Percentiles rank a stretch among this genome's conserved stretches.
phyloP scores from a whole-genome alignment of 2,888 invertebrate genomes.

The Pachliopta kotzebuea region DNA sequence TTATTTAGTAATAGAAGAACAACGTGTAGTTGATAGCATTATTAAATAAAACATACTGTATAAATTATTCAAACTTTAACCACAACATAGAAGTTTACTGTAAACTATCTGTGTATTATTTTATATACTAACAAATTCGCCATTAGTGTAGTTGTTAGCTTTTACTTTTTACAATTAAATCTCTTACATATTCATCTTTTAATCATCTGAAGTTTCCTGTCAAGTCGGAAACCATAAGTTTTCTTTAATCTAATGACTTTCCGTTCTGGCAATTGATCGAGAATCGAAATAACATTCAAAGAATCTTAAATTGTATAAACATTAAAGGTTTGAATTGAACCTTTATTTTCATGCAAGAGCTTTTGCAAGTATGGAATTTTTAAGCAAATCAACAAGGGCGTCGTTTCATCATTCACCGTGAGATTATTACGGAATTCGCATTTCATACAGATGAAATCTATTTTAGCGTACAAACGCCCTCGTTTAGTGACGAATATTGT shows the following conservation, averaged over 20 bases:
- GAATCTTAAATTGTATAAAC: neutral
- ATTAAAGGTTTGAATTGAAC: neutral
- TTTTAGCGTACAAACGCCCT: constrained; percentile 41
- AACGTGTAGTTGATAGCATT: too few relatives aligned
- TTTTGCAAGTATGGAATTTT: neutral
- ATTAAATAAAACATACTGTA: too few relatives aligned
- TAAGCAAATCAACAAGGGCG: constrained; percentile 8
- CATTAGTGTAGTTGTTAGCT: too few relatives aligned
- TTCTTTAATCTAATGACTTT: neutral
- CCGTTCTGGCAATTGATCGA: neutral
- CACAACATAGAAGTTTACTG: too few relatives aligned
- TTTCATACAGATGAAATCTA: constrained; percentile 38
- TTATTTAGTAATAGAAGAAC: too few relatives aligned
- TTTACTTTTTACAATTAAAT: too few relatives aligned
- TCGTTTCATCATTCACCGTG: too few relatives aligned
- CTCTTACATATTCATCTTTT: neutral
- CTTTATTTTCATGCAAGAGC: neutral
- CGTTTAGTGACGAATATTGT: constrained; percentile 45
- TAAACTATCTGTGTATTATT: too few relatives aligned
- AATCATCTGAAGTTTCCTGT: neutral
- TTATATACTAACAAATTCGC: too few relatives aligned
- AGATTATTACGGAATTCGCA: constrained; percentile 34
- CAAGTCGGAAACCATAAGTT: neutral
- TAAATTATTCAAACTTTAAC: too few relatives aligned
- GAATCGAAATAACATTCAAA: too few relatives aligned